Evolutionary conservation across 2,113 vertebrate genomes (phyloP), one percentile per base, ranked within the genome.

Genomic region (Mystacornis crossleyi): DNA sequence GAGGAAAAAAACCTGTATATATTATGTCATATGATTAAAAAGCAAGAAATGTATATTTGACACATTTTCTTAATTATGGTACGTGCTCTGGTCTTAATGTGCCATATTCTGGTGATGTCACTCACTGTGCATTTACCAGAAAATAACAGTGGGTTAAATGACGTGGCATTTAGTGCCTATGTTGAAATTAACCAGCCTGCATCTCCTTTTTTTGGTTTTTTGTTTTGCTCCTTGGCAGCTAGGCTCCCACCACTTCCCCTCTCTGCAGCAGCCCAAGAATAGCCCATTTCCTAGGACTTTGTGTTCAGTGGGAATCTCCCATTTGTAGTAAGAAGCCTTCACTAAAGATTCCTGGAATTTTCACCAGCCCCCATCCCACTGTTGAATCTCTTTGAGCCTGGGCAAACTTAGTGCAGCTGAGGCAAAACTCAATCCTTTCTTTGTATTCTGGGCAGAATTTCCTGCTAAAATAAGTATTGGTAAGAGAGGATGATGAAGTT

Each of bases 201-300:
- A 53, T 21, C 5, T 19, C 18, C 9, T 18, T 62, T 47, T 51
- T 65, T 45, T n/a, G n/a, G n/a, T n/a, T 23, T 29, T 61, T 53
- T 38, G 47, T 47, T 48, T 36, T 9, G 0, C 26, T 75, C 20
- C 47, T 60, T 69, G 48, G 57, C 51, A 90, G 47, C 29, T 21
- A 51, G 78, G 23, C 50, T 88, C 9, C 26, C 38, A 43, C 29
- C 33, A 95, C 93, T 93, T 96, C 93, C 95, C 67, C 75, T 92
- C 75, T 82, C 65, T 55, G 69, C 47, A 86, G 60, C 8, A 71
- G 67, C 60, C 64, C 75, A 51, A 86, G 54, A 95, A 71, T 20
- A 93, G 83, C 28, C 38, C 61, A 45, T 60, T 81, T 95, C 55
- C 67, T 74, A 23, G 50, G 74, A 81, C 40, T 1, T 66, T 33